Percentiles rank a stretch among this genome's conserved stretches.
Conservation (phyloP, 1,140 invertebrate genomes). For the Oryctes rhinoceros region DNA sequence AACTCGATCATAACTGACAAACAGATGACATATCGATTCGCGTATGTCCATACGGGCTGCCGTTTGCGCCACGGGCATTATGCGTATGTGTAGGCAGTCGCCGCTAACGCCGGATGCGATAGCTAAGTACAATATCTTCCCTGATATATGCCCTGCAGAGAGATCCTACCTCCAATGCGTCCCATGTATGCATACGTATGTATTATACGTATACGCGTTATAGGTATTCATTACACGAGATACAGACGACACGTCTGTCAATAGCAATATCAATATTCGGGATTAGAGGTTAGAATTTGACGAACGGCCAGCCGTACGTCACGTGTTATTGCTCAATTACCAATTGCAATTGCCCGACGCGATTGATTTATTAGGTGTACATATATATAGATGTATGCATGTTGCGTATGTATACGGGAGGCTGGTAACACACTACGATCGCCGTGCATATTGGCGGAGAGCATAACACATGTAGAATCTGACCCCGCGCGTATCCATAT, state of each 20-base stretch:
- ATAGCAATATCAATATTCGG: slow-evolving; percentile 37
- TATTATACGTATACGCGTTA: neutral
- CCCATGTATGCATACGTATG: neutral
- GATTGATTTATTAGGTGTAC: slow-evolving; percentile 16
- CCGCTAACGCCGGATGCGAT: neutral
- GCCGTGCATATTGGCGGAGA: neutral
- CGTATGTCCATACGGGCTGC: neutral
- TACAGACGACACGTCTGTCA: slow-evolving; percentile 28
- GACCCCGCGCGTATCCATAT: neutral
- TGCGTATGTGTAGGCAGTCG: neutral
- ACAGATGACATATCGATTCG: slow-evolving; percentile 35
- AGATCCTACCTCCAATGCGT: neutral
- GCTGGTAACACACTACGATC: neutral
- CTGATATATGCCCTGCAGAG: slow-evolving; percentile 16
- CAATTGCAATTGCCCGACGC: slow-evolving; percentile 30
- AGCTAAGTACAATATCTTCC: slow-evolving; percentile 31
- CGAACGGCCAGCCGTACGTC: slow-evolving; percentile 12
- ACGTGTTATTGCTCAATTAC: slow-evolving; percentile 37
- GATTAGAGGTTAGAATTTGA: slow-evolving; percentile 37
- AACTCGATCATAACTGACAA: slow-evolving; percentile 37
- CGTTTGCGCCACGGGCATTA: neutral
- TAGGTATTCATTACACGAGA: slow-evolving; percentile 32
- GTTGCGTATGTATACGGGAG: no score
- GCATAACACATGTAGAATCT: neutral
- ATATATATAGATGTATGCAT: neutral